Evolutionary conservation across 2,113 vertebrate species (phyloP).

Genomic region (Pungitius pungitius): DNA sequence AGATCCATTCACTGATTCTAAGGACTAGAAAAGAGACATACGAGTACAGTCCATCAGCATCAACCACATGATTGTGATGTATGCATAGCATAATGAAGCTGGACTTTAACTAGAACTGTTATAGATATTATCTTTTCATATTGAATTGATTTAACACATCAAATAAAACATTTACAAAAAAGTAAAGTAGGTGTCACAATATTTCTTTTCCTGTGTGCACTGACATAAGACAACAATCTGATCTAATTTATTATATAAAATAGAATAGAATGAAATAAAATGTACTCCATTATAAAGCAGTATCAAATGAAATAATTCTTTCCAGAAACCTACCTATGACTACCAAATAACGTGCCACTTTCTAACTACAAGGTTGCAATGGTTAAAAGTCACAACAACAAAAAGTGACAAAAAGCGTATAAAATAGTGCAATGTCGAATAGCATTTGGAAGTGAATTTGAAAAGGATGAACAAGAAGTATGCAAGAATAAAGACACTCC

Average conservation of each 20-base stretch:
- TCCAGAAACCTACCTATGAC: neutral
- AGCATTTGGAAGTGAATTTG: neutral
- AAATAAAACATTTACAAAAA: neutral
- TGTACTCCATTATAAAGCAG: neutral
- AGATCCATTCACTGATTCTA: no score
- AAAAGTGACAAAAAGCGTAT: neutral
- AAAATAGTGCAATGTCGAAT: neutral
- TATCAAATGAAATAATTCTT: neutral
- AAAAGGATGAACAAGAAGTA: neutral
- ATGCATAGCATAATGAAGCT: neutral
- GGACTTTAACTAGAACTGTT: neutral
- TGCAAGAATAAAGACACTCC: neutral
- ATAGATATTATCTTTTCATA: neutral
- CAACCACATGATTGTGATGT: neutral
- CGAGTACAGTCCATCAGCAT: no score
- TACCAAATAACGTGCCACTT: neutral
- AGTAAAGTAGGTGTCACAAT: no score
- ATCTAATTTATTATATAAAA: neutral
- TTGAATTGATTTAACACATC: neutral
- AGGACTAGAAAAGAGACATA: no score
- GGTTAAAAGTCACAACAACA: neutral
- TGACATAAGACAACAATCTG: neutral
- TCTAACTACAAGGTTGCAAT: neutral
- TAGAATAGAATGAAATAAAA: neutral
- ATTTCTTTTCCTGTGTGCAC: neutral